Evolutionary conservation across 2,888 invertebrate species (phyloP).

Genomic region (Meteorus cinctellus): DNA sequence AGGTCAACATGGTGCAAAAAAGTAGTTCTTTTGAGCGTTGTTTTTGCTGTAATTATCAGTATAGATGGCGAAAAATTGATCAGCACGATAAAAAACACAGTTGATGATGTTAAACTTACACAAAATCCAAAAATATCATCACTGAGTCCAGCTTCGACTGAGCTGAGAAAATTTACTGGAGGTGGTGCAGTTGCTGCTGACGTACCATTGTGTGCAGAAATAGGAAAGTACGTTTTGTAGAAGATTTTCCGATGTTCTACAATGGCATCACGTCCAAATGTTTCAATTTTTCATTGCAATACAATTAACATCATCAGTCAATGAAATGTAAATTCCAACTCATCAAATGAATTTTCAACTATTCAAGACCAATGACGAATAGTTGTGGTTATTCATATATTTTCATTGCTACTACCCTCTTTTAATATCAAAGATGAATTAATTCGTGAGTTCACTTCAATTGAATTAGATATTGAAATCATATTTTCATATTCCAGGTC

Average conservation of each 20-base stretch:
- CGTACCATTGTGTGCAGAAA: conserved; percentile 82
- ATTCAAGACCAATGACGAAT: too few species aligned
- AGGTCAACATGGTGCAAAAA: conserved; percentile 40
- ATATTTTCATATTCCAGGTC: conserved; percentile 71
- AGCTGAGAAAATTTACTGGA: conserved; percentile 78
- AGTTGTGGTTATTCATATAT: too few species aligned
- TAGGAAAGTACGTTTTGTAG: conserved; percentile 80
- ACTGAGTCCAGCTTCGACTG: conserved; percentile 80
- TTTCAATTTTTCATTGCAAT: not conserved
- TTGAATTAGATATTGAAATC: too few species aligned
- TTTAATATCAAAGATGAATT: too few species aligned
- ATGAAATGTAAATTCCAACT: too few species aligned
- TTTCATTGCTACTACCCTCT: too few species aligned
- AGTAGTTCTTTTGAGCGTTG: conserved; percentile 61
- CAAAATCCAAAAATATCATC: conserved; percentile 79
- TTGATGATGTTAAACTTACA: conserved; percentile 49
- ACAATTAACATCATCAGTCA: too few species aligned
- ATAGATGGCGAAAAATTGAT: conserved; percentile 44
- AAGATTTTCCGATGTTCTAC: too few species aligned
- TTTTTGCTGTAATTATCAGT: conserved; percentile 70
- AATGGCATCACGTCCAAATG: not conserved
- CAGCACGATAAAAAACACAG: conserved; percentile 50
- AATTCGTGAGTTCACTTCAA: too few species aligned
- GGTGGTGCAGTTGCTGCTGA: conserved; percentile 87
- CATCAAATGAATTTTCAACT: not conserved